Percentiles rank a stretch among this genome's conserved stretches.
phyloP scores from a whole-genome alignment of 2,888 invertebrate species.

The Conomelus anceps region DNA sequence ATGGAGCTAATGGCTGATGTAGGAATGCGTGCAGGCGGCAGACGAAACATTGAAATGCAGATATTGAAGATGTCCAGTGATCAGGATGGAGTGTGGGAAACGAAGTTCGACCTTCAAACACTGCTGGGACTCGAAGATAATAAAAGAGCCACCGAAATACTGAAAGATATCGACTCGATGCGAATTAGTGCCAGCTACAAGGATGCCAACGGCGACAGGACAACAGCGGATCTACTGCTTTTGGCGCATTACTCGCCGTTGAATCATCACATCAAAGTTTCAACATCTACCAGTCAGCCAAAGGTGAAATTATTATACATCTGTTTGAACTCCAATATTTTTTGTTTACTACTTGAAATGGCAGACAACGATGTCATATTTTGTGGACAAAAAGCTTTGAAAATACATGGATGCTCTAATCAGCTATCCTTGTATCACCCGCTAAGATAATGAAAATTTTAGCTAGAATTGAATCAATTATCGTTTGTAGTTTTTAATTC shows the following conservation, averaged over 20 bases:
- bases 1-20: slow-evolving; percentile 62
- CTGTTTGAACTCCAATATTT: too few relatives aligned
- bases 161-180: slow-evolving; percentile 60
- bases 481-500: too few relatives aligned
- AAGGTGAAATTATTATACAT: slow-evolving; percentile 46
- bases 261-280: slow-evolving; percentile 75
- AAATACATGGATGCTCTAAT: too few relatives aligned
- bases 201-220: slow-evolving; percentile 62
- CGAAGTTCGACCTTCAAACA: slow-evolving; percentile 66
- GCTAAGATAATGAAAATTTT: too few relatives aligned
- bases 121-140: slow-evolving; percentile 54
- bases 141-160: slow-evolving; percentile 52
- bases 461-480: too few relatives aligned
- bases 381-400: too few relatives aligned
- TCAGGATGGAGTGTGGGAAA: slow-evolving; percentile 72
- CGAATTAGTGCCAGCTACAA: slow-evolving; percentile 60
- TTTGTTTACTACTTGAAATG: too few relatives aligned
- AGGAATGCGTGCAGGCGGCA: slow-evolving; percentile 52
- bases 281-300: slow-evolving; percentile 75
- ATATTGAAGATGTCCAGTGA: slow-evolving; percentile 58
- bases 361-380: too few relatives aligned
- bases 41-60: slow-evolving; percentile 56
- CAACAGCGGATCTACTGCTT: slow-evolving; percentile 61
- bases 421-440: too few relatives aligned
- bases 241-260: slow-evolving; percentile 74